Percentiles rank a stretch among this genome's conserved stretches.
Conservation (phyloP, 2,113 vertebrate species). For the Indicator indicator region DNA sequence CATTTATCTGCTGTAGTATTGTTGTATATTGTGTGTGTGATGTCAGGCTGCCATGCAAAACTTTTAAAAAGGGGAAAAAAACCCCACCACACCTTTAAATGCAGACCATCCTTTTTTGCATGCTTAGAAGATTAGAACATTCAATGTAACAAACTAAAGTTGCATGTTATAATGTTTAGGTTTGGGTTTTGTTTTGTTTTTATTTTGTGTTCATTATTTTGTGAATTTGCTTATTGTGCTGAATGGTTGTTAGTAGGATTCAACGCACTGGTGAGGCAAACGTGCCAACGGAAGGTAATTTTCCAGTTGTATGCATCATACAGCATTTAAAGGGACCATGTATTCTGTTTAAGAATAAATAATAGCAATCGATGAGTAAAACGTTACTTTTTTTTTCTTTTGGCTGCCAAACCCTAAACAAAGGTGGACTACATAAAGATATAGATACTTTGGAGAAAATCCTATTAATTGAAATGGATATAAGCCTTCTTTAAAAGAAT, state of each 20-base stretch:
- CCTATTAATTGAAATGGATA: constrained; percentile 61
- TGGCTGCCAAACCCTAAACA: constrained; percentile 75
- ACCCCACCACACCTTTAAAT: constrained; percentile 51
- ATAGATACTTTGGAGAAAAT: constrained; percentile 39
- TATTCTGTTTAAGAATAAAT: constrained; percentile 66
- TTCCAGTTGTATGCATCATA: constrained; percentile 79
- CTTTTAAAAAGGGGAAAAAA: constrained; percentile 58
- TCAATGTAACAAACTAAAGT: constrained; percentile 82
- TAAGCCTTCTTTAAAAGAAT: constrained; percentile 60
- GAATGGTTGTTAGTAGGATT: constrained; percentile 77
- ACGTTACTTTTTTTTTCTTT: constrained; percentile 58
- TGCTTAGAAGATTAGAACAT: constrained; percentile 83
- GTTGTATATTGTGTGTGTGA: constrained; percentile 75
- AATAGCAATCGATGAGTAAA: constrained; percentile 48
- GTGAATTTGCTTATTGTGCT: constrained; percentile 83
- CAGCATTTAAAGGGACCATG: constrained; percentile 84
- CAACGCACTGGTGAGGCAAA: constrained; percentile 77
- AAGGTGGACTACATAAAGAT: constrained; percentile 46
- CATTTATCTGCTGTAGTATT: constrained; percentile 85
- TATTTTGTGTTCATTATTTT: constrained; percentile 73
- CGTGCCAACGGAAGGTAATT: constrained; percentile 79
- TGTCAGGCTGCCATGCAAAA: constrained; percentile 81
- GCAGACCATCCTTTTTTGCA: constrained; percentile 86
- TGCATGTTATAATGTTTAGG: constrained; percentile 84
- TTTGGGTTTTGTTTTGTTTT: constrained; percentile 74